Conservation (phyloP, 2,888 invertebrate species). For the Idaea dimidiata region DNA sequence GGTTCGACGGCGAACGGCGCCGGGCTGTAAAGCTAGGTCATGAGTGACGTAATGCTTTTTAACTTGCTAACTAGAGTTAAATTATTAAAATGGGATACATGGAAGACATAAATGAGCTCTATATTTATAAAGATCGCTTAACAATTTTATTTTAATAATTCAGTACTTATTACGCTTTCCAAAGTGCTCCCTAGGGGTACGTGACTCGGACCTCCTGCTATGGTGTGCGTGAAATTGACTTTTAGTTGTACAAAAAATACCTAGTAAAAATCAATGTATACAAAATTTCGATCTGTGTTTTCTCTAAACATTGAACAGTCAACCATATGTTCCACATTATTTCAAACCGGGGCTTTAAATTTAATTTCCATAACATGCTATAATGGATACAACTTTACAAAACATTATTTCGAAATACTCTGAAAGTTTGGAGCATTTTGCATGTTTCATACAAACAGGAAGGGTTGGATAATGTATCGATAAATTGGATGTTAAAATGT, state of each 20-base stretch:
- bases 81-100: too few relatives aligned
- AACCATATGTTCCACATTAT: background rate
- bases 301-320: background rate
- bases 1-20: slow-evolving; percentile 23
- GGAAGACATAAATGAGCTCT: too few relatives aligned
- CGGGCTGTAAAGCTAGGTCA: slow-evolving; percentile 28
- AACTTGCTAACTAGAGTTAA: background rate
- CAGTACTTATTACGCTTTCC: too few relatives aligned
- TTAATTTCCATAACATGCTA: slow-evolving; percentile 3
- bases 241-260: background rate
- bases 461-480: slow-evolving; percentile 15
- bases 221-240: background rate
- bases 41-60: slow-evolving; percentile 26
- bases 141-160: too few relatives aligned
- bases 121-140: too few relatives aligned
- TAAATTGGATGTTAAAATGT: slow-evolving; percentile 8
- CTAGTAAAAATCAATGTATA: background rate
- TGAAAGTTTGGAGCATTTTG: slow-evolving; percentile 20
- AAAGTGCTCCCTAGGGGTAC: too few relatives aligned
- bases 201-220: too few relatives aligned
- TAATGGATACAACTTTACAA: slow-evolving; percentile 3
- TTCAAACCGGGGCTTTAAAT: background rate
- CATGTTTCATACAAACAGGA: slow-evolving; percentile 12
- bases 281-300: background rate
- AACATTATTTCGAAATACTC: slow-evolving; percentile 10